Conservation (phyloP, 2,113 vertebrate species). For the Anolis carolinensis region DNA sequence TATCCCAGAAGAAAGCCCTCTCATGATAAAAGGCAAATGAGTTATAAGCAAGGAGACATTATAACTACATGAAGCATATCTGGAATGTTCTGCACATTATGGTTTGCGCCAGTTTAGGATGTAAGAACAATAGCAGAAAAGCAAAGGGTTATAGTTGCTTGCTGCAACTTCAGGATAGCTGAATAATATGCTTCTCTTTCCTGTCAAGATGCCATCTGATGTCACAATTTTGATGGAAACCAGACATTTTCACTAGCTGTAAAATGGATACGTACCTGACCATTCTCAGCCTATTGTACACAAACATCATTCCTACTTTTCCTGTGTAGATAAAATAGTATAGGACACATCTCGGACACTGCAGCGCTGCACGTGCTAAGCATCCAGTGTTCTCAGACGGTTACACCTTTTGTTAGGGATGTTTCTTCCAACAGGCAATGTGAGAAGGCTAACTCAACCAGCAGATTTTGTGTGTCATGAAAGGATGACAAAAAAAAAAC, state of each 20-base stretch:
- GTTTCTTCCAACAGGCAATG: not conserved
- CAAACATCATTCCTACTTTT: not conserved
- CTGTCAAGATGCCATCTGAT: conserved; percentile 6
- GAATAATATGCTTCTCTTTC: conserved; percentile 4
- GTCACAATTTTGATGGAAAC: not conserved
- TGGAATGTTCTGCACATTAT: not conserved
- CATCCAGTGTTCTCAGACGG: not conserved
- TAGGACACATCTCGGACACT: not conserved
- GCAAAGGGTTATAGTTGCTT: not conserved
- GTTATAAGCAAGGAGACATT: not conserved
- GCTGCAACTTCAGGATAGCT: not conserved
- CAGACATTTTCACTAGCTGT: not conserved
- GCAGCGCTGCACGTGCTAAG: not conserved
- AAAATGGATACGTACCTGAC: not conserved
- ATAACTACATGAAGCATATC: not conserved
- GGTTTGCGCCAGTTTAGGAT: not conserved
- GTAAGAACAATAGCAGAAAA: not conserved
- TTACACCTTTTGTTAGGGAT: not conserved
- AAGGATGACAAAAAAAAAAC: not conserved
- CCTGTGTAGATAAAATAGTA: not conserved
- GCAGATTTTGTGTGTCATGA: not conserved
- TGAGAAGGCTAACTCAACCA: not conserved
- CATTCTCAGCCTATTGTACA: not conserved
- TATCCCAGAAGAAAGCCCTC: not conserved
- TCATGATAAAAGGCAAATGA: not conserved